phyloP scores from a whole-genome alignment of 2,113 vertebrate species.

The Murina feae region DNA sequence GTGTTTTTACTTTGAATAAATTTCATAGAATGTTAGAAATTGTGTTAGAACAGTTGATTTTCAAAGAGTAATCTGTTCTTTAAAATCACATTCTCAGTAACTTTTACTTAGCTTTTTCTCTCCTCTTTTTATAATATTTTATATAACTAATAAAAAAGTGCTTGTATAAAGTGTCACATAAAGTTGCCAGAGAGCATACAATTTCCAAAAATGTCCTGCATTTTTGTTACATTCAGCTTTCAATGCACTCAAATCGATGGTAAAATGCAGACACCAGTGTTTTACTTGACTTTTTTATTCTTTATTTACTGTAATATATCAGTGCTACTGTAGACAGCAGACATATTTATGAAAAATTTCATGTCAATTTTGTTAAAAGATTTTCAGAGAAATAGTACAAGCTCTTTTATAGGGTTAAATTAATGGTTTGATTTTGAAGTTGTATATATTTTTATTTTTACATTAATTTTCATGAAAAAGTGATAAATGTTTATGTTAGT shows the following conservation, averaged over 20 bases:
- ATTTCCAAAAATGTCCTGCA: neutral
- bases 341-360: neutral
- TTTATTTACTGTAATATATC: neutral
- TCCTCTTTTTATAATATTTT: neutral
- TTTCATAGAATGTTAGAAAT: constrained; percentile 6
- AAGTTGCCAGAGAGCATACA: neutral
- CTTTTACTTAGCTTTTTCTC: neutral
- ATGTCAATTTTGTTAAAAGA: neutral
- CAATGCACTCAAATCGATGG: neutral
- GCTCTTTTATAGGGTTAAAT: neutral
- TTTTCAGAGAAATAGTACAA: neutral
- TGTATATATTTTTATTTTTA: neutral
- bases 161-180: neutral
- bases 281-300: neutral
- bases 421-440: neutral
- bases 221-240: neutral
- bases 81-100: constrained; percentile 6
- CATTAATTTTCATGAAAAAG: neutral
- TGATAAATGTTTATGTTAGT: neutral
- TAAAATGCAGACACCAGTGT: neutral
- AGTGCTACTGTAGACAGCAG: neutral
- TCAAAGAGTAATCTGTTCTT: constrained; percentile 3
- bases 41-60: neutral
- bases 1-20: neutral
- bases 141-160: neutral